Percentiles rank a stretch among this genome's conserved stretches.
Conservation (phyloP, 2,113 vertebrate species). For the Malurus alboscapulatus region DNA sequence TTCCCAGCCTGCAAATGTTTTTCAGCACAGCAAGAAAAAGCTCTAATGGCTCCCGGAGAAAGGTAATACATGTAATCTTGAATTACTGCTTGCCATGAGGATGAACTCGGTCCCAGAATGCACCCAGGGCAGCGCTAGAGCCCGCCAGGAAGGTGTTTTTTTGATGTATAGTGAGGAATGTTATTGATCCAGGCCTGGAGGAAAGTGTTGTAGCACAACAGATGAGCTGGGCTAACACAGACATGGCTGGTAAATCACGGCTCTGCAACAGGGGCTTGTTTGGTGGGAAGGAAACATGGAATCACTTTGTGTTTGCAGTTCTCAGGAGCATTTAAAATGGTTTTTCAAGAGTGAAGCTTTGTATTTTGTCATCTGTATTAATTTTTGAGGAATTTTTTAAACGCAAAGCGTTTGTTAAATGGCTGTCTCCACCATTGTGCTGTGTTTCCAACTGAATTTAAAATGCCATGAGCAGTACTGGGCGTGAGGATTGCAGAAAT, state of each 20-base stretch:
- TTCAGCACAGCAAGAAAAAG: background rate
- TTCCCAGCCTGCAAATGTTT: background rate
- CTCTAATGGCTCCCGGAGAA: background rate
- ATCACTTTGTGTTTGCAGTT: background rate
- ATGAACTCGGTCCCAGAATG: slow-evolving; percentile 29
- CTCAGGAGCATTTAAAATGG: background rate
- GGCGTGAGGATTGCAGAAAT: background rate
- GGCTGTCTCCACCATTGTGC: background rate
- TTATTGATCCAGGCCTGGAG: slow-evolving; percentile 49
- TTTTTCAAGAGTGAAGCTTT: background rate
- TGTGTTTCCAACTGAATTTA: fast-evolving
- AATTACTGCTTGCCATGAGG: slow-evolving; percentile 48
- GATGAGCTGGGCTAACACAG: slow-evolving; percentile 26
- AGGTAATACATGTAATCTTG: slow-evolving; percentile 30
- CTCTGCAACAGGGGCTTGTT: background rate
- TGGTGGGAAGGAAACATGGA: background rate
- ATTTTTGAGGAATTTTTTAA: background rate
- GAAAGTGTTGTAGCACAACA: background rate
- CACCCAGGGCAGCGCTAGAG: background rate
- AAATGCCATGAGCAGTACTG: fast-evolving
- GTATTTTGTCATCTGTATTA: background rate
- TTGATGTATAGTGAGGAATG: slow-evolving; percentile 29
- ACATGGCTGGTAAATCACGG: background rate
- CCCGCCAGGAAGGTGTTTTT: background rate
- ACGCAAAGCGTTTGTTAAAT: background rate